A percentile compares a stretch with the other conserved stretches of the same genome.
These are phyloP conservation scores for Volucella inanis DNA, from an alignment of 2,888 invertebrate genomes.

Conservation along the genomic window DNA sequence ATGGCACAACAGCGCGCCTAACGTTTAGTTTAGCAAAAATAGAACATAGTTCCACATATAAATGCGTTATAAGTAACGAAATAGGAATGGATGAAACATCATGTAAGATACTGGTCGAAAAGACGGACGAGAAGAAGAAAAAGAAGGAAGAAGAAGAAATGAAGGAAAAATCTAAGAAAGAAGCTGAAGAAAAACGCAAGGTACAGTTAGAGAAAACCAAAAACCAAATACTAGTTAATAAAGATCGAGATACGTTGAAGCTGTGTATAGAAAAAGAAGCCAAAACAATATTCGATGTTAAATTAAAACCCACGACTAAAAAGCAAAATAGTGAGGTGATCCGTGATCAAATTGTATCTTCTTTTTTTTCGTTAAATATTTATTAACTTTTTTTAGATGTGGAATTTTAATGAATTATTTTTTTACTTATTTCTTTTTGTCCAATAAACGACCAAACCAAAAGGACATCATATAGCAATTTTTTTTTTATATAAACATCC, in stretches of 20 bases:
- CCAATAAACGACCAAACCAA: not conserved
- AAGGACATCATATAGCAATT: not conserved
- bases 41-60: conserved; percentile 92
- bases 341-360: conserved; percentile 18
- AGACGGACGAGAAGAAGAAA: conserved; percentile 84
- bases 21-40: conserved; percentile 90
- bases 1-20: conserved; percentile 91
- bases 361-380: conserved; percentile 18
- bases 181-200: conserved; percentile 82
- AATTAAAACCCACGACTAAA: conserved; percentile 78
- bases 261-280: conserved; percentile 81
- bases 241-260: conserved; percentile 51
- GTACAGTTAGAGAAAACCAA: conserved; percentile 78
- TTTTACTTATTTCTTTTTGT: not conserved
- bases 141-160: conserved; percentile 84
- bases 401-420: conserved; percentile 3
- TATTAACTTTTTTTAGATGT: conserved; percentile 46
- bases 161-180: conserved; percentile 84
- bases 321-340: conserved; percentile 77
- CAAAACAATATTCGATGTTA: conserved; percentile 84
- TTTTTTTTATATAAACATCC: not conserved
- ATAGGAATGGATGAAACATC: conserved; percentile 94
- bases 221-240: conserved; percentile 33
- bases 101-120: conserved; percentile 92
- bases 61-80: conserved; percentile 94